Evolutionary conservation across 2,113 vertebrate species (phyloP).

Genomic region (Notechis scutatus): DNA sequence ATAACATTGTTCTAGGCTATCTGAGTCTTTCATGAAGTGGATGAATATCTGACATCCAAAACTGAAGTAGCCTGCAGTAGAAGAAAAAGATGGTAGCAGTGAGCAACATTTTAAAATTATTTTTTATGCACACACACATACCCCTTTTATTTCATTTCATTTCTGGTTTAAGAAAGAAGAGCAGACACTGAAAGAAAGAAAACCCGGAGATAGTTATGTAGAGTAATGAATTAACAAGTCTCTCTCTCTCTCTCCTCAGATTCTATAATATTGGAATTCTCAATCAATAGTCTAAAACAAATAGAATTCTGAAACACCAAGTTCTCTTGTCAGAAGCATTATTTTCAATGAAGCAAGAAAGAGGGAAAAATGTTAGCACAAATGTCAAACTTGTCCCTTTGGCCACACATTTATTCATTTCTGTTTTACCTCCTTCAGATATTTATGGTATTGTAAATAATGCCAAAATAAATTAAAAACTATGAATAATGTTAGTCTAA

Average conservation of each 20-base stretch:
- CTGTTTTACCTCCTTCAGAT: not conserved
- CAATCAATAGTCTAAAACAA: not conserved
- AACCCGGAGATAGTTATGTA: not conserved
- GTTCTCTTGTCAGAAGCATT: not conserved
- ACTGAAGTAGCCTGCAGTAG: conserved; percentile 73
- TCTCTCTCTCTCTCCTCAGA: not conserved
- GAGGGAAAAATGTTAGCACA: not conserved
- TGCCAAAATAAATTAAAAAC: not conserved
- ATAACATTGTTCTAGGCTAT: conserved; percentile 65
- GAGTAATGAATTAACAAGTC: not conserved
- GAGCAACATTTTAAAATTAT: not conserved
- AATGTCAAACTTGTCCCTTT: not conserved
- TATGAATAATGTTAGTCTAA: not conserved
- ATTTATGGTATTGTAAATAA: not conserved
- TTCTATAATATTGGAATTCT: not conserved
- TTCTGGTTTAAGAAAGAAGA: not conserved
- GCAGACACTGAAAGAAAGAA: not conserved
- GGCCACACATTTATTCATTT: not conserved
- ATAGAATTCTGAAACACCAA: not conserved
- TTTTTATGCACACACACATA: not conserved
- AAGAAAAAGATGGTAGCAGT: too few species aligned
- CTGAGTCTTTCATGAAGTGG: conserved; percentile 74
- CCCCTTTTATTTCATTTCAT: not conserved
- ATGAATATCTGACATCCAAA: conserved; percentile 78
- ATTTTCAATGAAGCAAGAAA: not conserved